Percentiles rank a stretch among this genome's conserved stretches.
Conservation (phyloP, 2,113 vertebrate genomes). For the Tupaia tana region DNA sequence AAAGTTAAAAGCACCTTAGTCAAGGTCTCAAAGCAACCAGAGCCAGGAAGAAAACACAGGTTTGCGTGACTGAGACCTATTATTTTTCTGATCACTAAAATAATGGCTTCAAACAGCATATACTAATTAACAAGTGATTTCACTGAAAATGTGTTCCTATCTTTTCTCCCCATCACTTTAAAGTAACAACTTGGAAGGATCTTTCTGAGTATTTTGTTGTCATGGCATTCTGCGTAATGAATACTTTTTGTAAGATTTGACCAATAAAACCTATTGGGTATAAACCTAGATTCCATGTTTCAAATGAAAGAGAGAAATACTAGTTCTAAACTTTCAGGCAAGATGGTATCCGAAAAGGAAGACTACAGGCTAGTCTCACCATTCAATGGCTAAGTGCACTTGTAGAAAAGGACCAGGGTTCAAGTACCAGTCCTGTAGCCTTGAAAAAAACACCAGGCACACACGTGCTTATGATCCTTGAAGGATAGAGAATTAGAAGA, state of each 20-base stretch:
- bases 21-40: background rate
- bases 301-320: background rate
- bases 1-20: background rate
- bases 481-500: too few relatives aligned
- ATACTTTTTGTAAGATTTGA: background rate
- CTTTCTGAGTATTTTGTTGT: background rate
- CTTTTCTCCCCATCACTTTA: background rate
- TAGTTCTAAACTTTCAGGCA: background rate
- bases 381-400: too few relatives aligned
- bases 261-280: background rate
- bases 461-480: too few relatives aligned
- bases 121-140: background rate
- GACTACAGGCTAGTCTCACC: too few relatives aligned
- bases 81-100: constrained; percentile 45
- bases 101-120: constrained; percentile 2
- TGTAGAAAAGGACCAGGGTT: too few relatives aligned
- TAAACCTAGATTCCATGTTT: background rate
- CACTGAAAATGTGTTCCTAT: background rate
- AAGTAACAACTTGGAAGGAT: background rate
- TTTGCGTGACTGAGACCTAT: background rate
- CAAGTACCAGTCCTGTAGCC: too few relatives aligned
- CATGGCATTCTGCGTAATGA: background rate
- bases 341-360: background rate
- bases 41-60: background rate
- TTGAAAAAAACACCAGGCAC: too few relatives aligned